These are phyloP conservation scores for Delia radicum DNA, from an alignment of 1,140 invertebrate genomes.

Conservation along the genomic window DNA sequence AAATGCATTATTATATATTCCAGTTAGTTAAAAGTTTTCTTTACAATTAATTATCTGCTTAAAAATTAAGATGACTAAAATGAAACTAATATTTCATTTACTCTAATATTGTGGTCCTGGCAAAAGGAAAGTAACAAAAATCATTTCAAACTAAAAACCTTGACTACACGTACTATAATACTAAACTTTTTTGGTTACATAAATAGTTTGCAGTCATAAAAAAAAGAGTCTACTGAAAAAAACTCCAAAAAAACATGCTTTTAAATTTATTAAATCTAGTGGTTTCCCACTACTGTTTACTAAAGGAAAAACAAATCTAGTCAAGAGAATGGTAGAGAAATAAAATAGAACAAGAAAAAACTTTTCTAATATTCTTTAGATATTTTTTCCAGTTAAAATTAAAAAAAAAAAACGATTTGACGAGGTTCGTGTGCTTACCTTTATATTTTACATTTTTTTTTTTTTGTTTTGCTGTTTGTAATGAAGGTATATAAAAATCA, in stretches of 20 bases:
- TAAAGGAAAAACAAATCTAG: neutral
- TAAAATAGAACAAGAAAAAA: neutral
- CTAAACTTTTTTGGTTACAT: neutral
- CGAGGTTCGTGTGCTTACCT: neutral
- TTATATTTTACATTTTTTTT: too few species aligned
- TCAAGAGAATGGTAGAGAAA: neutral
- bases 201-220: neutral
- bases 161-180: neutral
- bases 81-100: neutral
- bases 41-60: neutral
- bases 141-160: neutral
- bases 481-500: too few species aligned
- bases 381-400: neutral
- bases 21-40: neutral
- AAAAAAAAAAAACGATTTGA: neutral
- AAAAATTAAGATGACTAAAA: neutral
- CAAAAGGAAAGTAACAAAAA: neutral
- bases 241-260: neutral
- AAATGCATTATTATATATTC: neutral
- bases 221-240: neutral
- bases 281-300: neutral
- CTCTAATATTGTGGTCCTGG: neutral
- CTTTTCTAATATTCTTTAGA: neutral
- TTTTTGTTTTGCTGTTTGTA: too few species aligned
- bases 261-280: slow-evolving; percentile 2